Percentiles rank a stretch among this genome's conserved stretches.
These are phyloP conservation scores for Nebria brevicollis DNA, from an alignment of 2,888 invertebrate genomes.

Conservation along the genomic window DNA sequence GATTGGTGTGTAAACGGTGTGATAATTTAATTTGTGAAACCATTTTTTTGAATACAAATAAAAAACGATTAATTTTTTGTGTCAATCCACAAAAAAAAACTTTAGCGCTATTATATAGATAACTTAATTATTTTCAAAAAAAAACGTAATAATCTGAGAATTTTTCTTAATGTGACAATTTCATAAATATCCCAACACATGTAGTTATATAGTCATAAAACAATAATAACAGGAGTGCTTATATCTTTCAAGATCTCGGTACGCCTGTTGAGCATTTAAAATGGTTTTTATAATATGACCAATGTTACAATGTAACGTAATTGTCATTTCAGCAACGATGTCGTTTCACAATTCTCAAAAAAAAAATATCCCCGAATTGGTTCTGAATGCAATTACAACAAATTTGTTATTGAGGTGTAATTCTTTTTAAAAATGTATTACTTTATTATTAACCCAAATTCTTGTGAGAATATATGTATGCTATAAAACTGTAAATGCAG, in stretches of 20 bases:
- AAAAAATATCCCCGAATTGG: too few species aligned
- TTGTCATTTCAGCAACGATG: constrained; percentile 24
- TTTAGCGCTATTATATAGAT: too few species aligned
- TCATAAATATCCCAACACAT: constrained; percentile 17
- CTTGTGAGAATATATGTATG: too few species aligned
- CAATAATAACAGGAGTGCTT: constrained; percentile 12
- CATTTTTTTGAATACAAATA: neutral
- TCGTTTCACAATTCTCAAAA: neutral
- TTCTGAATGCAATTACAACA: too few species aligned
- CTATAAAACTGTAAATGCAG: too few species aligned
- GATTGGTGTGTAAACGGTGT: neutral
- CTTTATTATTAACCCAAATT: too few species aligned
- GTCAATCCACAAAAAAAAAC: too few species aligned
- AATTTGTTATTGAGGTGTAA: too few species aligned
- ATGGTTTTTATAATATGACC: constrained; percentile 15
- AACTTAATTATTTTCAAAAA: neutral
- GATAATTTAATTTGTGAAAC: neutral
- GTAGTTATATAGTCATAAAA: constrained; percentile 3
- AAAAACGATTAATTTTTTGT: neutral
- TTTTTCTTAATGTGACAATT: constrained; percentile 23
- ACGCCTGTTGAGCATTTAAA: constrained; percentile 33
- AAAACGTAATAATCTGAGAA: neutral
- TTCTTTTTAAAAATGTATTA: too few species aligned
- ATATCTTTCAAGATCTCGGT: constrained; percentile 2
- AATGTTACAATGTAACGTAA: constrained; percentile 19